Evolutionary conservation across 2,113 vertebrate genomes (phyloP).

Genomic region (Alosa alosa): DNA sequence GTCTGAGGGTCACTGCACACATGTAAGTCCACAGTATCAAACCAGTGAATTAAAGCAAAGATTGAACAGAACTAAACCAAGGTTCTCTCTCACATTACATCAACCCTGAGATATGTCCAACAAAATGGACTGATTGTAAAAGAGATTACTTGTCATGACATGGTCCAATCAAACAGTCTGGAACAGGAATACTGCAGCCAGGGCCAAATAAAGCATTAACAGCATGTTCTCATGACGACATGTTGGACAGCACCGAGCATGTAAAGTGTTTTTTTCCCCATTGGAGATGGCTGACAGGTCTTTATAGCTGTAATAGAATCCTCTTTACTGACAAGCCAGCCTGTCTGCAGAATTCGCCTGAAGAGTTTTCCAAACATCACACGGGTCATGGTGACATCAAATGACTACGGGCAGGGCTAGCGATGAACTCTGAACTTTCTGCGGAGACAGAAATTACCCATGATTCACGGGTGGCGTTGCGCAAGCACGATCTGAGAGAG

Average conservation of each 20-base stretch:
- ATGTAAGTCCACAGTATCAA: neutral
- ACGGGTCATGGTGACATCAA: neutral
- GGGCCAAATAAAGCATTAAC: neutral
- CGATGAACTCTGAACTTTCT: constrained; percentile 15
- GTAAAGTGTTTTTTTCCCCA: neutral
- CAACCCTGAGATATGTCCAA: neutral
- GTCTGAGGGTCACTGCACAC: neutral
- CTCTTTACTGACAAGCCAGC: constrained; percentile 25
- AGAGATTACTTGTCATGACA: constrained; percentile 1
- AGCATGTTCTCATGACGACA: neutral
- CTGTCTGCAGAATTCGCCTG: constrained; percentile 16
- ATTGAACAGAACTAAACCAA: neutral
- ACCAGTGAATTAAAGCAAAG: neutral
- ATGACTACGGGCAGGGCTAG: neutral
- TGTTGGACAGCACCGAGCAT: neutral
- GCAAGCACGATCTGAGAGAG: constrained; percentile 1
- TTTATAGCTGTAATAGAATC: neutral
- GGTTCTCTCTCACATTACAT: neutral
- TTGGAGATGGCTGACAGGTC: neutral
- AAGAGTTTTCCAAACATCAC: neutral
- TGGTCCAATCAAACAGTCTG: neutral
- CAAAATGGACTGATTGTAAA: neutral
- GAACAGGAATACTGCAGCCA: neutral
- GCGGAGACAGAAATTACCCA: constrained; percentile 5
- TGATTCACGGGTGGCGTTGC: constrained; percentile 17